These are phyloP conservation scores for Typhlomys cinereus DNA, from an alignment of 2,113 vertebrate species.

Conservation along the genomic window DNA sequence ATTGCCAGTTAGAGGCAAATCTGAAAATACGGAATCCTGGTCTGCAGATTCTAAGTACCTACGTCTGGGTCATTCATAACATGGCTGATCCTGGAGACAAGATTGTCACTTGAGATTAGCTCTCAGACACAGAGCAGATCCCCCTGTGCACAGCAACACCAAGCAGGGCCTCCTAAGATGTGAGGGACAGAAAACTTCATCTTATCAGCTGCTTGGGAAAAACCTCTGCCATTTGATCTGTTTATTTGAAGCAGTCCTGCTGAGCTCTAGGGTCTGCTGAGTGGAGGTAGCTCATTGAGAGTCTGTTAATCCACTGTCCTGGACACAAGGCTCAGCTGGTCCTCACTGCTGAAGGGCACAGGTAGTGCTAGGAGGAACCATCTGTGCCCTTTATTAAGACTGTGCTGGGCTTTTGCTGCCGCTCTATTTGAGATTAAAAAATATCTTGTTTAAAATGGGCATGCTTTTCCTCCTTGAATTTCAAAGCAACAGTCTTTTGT, in stretches of 20 bases:
- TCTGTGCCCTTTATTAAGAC: neutral
- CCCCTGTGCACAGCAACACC: neutral
- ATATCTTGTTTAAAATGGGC: neutral
- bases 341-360: neutral
- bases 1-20: neutral
- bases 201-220: constrained; percentile 34
- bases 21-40: neutral
- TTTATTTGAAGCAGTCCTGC: constrained; percentile 38
- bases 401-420: neutral
- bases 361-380: neutral
- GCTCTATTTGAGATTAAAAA: neutral
- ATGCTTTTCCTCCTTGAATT: neutral
- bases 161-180: neutral
- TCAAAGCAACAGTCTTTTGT: neutral
- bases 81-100: neutral
- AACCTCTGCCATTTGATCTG: constrained; percentile 25
- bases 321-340: neutral
- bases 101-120: neutral
- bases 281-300: neutral
- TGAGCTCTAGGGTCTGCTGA: constrained; percentile 8
- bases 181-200: constrained; percentile 12
- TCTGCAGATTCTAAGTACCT: neutral
- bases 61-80: neutral
- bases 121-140: neutral
- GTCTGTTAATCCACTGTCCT: neutral